Conservation (phyloP, 92 coral and sea anemone genomes). For the Phymanthus crucifer region DNA sequence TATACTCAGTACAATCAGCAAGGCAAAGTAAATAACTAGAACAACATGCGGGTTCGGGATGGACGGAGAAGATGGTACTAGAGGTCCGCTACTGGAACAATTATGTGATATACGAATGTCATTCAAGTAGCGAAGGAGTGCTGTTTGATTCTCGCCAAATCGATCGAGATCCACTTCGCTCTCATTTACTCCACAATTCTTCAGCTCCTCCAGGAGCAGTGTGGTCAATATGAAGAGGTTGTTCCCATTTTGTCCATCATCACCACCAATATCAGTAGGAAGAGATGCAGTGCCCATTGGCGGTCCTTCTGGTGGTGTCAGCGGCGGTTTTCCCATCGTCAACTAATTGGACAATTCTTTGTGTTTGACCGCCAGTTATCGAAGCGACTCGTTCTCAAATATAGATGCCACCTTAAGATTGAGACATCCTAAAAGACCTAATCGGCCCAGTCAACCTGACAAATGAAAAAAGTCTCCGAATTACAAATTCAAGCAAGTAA, state of each 20-base stretch:
- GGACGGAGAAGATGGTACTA: background rate
- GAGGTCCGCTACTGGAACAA: constrained; percentile 1
- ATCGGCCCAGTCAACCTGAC: constrained; percentile 2
- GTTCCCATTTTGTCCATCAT: background rate
- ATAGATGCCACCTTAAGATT: background rate
- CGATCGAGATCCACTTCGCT: background rate
- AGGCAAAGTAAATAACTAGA: constrained; percentile 49
- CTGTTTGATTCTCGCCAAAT: background rate
- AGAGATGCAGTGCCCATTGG: background rate
- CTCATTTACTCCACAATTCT: constrained; percentile 16
- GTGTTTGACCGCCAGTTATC: background rate
- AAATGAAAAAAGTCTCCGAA: background rate
- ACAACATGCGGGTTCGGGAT: constrained; percentile 1
- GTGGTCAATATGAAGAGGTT: background rate
- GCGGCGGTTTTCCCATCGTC: background rate
- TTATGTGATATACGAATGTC: background rate
- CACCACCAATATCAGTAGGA: background rate
- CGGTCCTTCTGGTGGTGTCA: background rate
- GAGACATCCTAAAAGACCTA: background rate
- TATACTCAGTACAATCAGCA: constrained; percentile 53
- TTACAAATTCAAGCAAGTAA: background rate
- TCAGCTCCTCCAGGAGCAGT: background rate
- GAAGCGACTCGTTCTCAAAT: background rate
- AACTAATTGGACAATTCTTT: background rate
- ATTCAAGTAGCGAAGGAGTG: background rate